Conservation (phyloP, 2,888 invertebrate genomes). For the Nomada lathburiana region DNA sequence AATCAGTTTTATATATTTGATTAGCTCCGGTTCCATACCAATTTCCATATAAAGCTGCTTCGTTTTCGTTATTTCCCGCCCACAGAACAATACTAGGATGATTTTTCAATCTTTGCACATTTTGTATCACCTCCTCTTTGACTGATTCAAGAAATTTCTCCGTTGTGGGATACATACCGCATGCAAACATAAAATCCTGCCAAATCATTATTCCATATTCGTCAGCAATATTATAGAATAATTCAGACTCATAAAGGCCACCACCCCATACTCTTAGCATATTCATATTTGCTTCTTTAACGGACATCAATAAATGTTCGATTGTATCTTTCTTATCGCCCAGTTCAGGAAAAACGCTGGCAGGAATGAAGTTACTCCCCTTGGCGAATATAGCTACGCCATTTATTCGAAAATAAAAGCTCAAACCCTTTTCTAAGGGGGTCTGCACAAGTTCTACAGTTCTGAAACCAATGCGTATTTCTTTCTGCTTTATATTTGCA, state of each 20-base stretch:
- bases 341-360: conserved; percentile 92
- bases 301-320: conserved; percentile 88
- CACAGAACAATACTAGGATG: conserved; percentile 95
- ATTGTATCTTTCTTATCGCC: conserved; percentile 87
- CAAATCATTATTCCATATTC: conserved; percentile 96
- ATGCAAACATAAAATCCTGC: conserved; percentile 99
- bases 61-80: conserved; percentile 99
- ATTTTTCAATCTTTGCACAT: conserved; percentile 92
- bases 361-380: conserved; percentile 97
- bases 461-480: conserved; percentile 92
- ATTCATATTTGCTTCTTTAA: conserved; percentile 93
- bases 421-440: conserved; percentile 88
- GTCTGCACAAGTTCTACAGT: conserved; percentile 93
- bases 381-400: conserved; percentile 95
- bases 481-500: conserved; percentile 83
- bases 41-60: conserved; percentile 92
- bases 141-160: conserved; percentile 90
- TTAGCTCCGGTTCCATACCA: conserved; percentile 88
- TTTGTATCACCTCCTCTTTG: conserved; percentile 91
- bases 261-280: conserved; percentile 99
- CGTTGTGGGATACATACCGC: conserved; percentile 95
- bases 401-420: conserved; percentile 96
- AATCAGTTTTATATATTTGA: conserved; percentile 89
- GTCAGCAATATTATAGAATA: conserved; percentile 95
- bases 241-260: conserved; percentile 96